These are phyloP conservation scores for Chiridota heheva DNA, from an alignment of 35 echinoderm and acorn worm genomes.

Conservation along the genomic window DNA sequence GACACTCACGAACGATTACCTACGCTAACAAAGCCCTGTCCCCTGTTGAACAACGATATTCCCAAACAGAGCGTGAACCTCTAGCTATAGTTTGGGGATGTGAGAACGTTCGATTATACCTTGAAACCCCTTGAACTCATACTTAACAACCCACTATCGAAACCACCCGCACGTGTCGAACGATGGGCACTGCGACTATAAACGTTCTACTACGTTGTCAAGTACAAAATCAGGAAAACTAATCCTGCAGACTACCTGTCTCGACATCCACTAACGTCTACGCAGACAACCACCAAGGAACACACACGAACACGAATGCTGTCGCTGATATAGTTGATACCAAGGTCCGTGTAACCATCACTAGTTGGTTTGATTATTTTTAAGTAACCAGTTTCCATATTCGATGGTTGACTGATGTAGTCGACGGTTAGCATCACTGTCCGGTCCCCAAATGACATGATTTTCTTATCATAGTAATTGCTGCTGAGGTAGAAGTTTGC, in stretches of 20 bases:
- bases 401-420: no score
- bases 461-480: no score
- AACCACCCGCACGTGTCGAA: constrained; percentile 48
- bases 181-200: constrained; percentile 47
- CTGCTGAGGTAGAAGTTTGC: no score
- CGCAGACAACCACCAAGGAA: neutral
- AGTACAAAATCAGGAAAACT: constrained; percentile 40
- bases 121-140: constrained; percentile 29
- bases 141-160: constrained; percentile 36
- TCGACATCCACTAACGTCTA: constrained; percentile 5
- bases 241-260: constrained; percentile 57
- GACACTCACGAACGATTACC: neutral
- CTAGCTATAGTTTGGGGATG: constrained; percentile 63
- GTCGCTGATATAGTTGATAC: no score
- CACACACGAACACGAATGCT: neutral
- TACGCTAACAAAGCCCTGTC: constrained; percentile 46
- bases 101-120: constrained; percentile 61
- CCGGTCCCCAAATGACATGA: no score
- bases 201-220: constrained; percentile 30
- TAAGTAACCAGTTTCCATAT: no score
- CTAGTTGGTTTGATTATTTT: no score
- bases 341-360: no score
- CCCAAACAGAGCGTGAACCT: constrained; percentile 52
- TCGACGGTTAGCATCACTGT: no score
- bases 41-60: constrained; percentile 46